Evolutionary conservation across 2,888 invertebrate species (phyloP), one percentile per base, ranked within the genome.

Genomic region (Blera fallax): DNA sequence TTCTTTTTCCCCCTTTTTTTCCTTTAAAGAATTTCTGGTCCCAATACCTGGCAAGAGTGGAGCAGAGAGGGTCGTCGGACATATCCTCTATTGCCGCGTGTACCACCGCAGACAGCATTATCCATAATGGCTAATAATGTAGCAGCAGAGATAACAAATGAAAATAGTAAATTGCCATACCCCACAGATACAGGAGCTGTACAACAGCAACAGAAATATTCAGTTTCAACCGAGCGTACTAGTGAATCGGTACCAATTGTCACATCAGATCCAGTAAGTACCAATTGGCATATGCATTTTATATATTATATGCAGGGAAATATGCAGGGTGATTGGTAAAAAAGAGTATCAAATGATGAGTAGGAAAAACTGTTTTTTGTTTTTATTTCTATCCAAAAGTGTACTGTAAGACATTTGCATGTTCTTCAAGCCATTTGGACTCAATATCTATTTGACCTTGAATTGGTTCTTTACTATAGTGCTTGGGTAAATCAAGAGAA

Each of bases 81-180:
- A 82, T 95, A 97, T 89, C 97, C 98, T 1, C 93, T 98, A 56
- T 93, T 98, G 92, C 96, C 97, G 5, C 94, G 98, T 80, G 94
- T 96, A n/a, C 94, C 96, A 67, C 96, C 97, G 6, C 96, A 97
- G 90, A 97, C 97, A 5, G 95, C 96, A 43, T 96, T 96, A 90
- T 96, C 96, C 79, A 95, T 95, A 85, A 94, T 97, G 88, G 97
- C 98, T 11, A 97, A 97, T 91, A 95, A 95, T 91, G 94, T 95
- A 65, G 96, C 96, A 0, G 94, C 94, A 85, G 92, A 93, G 74
- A 94, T 95, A 60, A 94, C 93, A 83, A 93, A 94, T 88, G 94
- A 94, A 88, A 96, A 96, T 91, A 94, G 93, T 77, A 93, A 93
- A 88, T 91, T 94, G 88, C 93, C 94, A 54, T 89, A 91, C 76